These are phyloP conservation scores for Limnephilus auricula DNA, from an alignment of 2,888 invertebrate species.

Conservation along the genomic window DNA sequence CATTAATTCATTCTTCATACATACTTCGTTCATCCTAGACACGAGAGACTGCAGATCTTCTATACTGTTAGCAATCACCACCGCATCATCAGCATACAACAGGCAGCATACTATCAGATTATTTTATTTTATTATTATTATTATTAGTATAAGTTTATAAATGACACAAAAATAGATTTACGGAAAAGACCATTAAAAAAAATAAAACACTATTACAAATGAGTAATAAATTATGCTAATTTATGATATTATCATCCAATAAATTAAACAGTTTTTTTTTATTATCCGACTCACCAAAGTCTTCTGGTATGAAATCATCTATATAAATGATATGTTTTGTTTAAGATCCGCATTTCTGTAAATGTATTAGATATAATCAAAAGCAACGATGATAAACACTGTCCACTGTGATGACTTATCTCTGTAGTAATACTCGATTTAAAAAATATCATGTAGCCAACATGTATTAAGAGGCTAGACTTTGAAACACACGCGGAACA, in stretches of 20 bases:
- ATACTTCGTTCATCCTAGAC: too few species aligned
- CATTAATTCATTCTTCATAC: too few species aligned
- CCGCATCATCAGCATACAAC: too few species aligned
- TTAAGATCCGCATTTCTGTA: not conserved
- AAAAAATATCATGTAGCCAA: not conserved
- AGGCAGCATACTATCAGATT: too few species aligned
- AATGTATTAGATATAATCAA: not conserved
- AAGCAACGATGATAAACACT: not conserved
- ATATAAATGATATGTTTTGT: not conserved
- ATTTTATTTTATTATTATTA: too few species aligned
- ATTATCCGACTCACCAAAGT: not conserved
- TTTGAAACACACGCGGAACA: too few species aligned
- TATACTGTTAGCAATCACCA: too few species aligned
- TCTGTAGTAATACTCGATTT: not conserved
- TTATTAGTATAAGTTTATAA: not conserved
- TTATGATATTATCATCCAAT: not conserved
- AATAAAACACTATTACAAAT: not conserved
- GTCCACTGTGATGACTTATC: not conserved
- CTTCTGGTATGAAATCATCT: not conserved
- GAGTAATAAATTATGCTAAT: not conserved
- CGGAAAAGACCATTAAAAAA: not conserved
- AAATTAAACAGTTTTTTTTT: not conserved
- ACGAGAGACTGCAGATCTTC: too few species aligned
- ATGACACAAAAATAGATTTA: not conserved
- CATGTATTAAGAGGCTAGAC: too few species aligned